phyloP scores from a whole-genome alignment of 2,888 invertebrate species.

The Nomada ferruginata region DNA sequence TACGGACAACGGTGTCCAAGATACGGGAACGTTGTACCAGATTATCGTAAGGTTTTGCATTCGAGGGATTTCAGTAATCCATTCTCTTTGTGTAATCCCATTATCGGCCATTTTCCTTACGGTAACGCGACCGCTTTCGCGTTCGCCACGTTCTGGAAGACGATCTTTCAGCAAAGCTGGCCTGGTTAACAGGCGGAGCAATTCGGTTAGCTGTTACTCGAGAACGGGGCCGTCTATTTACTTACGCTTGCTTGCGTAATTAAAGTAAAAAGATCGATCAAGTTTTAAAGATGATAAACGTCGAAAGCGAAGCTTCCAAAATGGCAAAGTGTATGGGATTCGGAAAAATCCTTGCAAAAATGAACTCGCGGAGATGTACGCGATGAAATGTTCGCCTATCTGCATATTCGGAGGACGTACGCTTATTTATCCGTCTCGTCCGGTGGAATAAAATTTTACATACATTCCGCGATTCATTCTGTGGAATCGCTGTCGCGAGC shows the following conservation, averaged over 20 bases:
- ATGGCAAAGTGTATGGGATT: too few relatives aligned
- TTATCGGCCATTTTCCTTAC: constrained; percentile 77
- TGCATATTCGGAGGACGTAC: constrained; percentile 1
- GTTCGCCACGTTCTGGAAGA: background rate
- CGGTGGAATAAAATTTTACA: constrained; percentile 44
- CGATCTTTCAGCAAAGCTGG: background rate
- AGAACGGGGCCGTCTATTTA: too few relatives aligned
- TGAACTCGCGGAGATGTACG: background rate
- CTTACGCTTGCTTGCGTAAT: too few relatives aligned
- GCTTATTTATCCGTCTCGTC: constrained; percentile 30
- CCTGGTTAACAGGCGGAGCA: constrained; percentile 3
- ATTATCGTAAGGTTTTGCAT: constrained; percentile 76
- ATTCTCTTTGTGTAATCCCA: constrained; percentile 77
- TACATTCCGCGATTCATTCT: constrained; percentile 51
- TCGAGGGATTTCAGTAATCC: constrained; percentile 81
- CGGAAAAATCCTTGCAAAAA: background rate
- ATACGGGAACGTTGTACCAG: constrained; percentile 58
- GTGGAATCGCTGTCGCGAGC: constrained; percentile 27
- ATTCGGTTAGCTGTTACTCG: background rate
- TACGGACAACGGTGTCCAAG: constrained; percentile 45
- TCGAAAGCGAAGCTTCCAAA: too few relatives aligned
- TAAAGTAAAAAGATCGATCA: background rate
- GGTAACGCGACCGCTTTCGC: constrained; percentile 32
- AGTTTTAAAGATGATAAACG: too few relatives aligned
- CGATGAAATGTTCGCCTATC: background rate